Evolutionary conservation across 2,113 vertebrate genomes (phyloP), one percentile per base, ranked within the genome.

Genomic region (Lethenteron camtschaticum): DNA sequence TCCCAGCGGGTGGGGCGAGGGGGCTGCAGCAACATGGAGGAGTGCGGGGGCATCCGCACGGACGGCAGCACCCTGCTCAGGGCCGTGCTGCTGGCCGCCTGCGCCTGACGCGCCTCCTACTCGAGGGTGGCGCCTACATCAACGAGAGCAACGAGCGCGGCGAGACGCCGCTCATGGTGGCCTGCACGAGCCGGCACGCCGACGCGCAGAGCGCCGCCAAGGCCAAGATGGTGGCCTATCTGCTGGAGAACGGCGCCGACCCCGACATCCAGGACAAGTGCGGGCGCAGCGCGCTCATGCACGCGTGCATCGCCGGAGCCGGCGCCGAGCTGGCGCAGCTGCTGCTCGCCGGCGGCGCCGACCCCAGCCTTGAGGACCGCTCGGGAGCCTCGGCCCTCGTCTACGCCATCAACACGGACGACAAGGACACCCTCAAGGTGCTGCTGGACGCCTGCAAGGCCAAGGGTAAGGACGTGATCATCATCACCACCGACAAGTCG

Each of bases 231-330:
- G 84, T 94, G 13, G 85, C 85, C 74, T 94, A 90, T 76, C 84
- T 95, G 13, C 77, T 96, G 70, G 86, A 95, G 75, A 87, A 83
- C 71, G 84, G 83, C 20, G 91, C 89, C 0, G 88, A 96, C 72
- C 88, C 91, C 0, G 91, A 95, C 77, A 95, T 91, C 70, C 90
- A 91, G 74, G 90, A 91, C 79, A 95, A 89, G 75, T 81, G 77
- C 1, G 90, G 90, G 8, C 88, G 86, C 77, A 90, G 88, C 0
- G 88, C 90, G 3, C 68, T 95, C 76, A 90, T 92, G 84, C 89
- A 94, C 0, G 86, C 86, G 1, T 95, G 88, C 72, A 56, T 86
- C 20, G 85, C 83, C 68, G 81, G 79, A 70, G 83, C 84, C 0
- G 88, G 85, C 2, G 74, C 81, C 1, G 85, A 88, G 24, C 81